Conservation (phyloP, 2,113 vertebrate genomes). For the Phoenicopterus ruber region DNA sequence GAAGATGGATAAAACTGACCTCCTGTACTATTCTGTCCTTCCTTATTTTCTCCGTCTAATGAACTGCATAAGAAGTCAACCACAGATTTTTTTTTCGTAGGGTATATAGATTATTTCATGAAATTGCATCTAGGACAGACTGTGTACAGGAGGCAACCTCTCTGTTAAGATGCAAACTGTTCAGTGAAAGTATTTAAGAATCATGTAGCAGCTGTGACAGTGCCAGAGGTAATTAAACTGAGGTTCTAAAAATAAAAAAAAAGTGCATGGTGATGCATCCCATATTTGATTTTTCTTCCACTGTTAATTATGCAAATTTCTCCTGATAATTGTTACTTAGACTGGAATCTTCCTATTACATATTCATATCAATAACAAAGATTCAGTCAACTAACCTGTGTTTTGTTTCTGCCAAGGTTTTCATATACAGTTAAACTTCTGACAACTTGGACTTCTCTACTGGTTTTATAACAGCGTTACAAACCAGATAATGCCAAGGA, state of each 20-base stretch:
- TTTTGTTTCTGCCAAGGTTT: neutral
- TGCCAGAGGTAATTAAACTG: neutral
- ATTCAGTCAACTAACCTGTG: neutral
- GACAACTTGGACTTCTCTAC: neutral
- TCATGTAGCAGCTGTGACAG: neutral
- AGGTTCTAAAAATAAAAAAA: conserved; percentile 23
- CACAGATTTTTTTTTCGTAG: neutral
- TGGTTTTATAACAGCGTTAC: neutral
- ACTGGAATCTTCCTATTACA: neutral
- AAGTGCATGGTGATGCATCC: neutral
- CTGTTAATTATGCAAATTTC: neutral
- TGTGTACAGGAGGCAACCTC: neutral
- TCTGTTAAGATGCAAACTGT: neutral
- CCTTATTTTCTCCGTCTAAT: neutral
- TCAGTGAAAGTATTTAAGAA: conserved; percentile 1
- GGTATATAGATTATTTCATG: neutral
- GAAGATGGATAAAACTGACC: neutral
- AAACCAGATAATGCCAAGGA: neutral
- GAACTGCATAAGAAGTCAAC: neutral
- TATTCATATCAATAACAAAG: neutral
- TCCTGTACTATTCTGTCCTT: neutral
- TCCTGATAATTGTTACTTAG: neutral
- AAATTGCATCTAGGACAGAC: neutral
- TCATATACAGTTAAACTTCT: neutral
- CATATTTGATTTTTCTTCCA: neutral